phyloP scores from a whole-genome alignment of 2,888 invertebrate genomes.

The Drosophila acutilabella region DNA sequence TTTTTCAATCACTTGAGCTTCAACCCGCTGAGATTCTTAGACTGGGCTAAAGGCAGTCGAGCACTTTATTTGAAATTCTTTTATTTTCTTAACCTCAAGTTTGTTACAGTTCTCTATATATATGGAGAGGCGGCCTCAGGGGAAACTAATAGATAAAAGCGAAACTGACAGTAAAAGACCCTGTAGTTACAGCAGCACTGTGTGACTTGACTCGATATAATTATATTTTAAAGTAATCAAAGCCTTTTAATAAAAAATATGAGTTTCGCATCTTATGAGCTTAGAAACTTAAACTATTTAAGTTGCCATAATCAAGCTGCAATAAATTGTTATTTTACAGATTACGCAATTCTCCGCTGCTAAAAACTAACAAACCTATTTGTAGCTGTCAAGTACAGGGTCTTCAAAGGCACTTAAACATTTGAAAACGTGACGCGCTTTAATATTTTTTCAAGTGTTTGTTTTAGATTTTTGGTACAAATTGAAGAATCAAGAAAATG shows the following conservation, averaged over 20 bases:
- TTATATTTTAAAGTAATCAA: too few species aligned
- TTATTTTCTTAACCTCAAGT: conserved; percentile 21
- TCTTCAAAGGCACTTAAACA: conserved; percentile 18
- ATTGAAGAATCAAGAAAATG: conserved; percentile 28
- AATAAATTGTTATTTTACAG: too few species aligned
- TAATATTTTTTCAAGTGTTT: conserved; percentile 63
- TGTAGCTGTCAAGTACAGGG: background rate
- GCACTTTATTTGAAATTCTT: conserved; percentile 19
- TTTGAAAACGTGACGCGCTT: conserved; percentile 69
- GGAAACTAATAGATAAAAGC: background rate
- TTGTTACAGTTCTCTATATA: conserved; percentile 47
- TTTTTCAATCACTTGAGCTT: too few species aligned
- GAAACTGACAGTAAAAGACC: background rate
- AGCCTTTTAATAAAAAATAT: too few species aligned
- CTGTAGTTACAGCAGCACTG: background rate
- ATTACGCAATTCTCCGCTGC: too few species aligned
- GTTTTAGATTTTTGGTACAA: conserved; percentile 63
- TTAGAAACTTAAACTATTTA: too few species aligned
- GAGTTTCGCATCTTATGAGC: too few species aligned
- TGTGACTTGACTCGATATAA: too few species aligned
- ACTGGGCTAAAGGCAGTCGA: too few species aligned
- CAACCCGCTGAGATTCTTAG: too few species aligned
- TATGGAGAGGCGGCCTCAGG: conserved; percentile 20
- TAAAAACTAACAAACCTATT: background rate
- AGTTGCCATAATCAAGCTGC: too few species aligned